Percentiles rank a stretch among this genome's conserved stretches.
Conservation (phyloP, 2,888 invertebrate species). For the Steromphala cineraria region DNA sequence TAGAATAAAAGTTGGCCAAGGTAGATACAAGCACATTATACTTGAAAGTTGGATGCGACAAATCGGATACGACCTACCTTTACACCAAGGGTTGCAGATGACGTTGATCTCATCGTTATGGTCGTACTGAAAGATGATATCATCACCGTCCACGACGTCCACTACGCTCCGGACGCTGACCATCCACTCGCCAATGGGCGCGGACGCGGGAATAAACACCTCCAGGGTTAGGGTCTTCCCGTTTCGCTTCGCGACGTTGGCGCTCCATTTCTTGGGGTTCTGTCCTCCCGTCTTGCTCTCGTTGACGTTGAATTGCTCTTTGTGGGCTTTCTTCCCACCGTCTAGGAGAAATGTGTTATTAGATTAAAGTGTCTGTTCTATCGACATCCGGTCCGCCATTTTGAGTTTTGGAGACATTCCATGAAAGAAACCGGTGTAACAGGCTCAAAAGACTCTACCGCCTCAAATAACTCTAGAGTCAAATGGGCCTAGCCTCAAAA, state of each 20-base stretch:
- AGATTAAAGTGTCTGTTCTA: no score
- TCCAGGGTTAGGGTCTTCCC: constrained; percentile 31
- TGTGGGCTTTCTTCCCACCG: constrained; percentile 4
- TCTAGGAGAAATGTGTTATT: background rate
- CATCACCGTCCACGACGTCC: constrained; percentile 13
- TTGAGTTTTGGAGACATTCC: no score
- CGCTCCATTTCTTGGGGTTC: constrained; percentile 48
- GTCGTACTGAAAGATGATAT: constrained; percentile 33
- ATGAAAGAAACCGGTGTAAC: no score
- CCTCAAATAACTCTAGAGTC: no score
- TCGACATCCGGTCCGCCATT: no score
- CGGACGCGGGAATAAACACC: constrained; percentile 44
- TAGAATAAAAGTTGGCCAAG: no score
- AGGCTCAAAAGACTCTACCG: no score
- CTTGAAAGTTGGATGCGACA: no score
- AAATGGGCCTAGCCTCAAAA: no score
- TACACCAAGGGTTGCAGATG: constrained; percentile 82
- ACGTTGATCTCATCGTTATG: constrained; percentile 79
- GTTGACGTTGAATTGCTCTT: constrained; percentile 31
- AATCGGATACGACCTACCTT: background rate
- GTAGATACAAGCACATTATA: no score
- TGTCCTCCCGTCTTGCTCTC: constrained; percentile 26
- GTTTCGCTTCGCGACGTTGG: constrained; percentile 26
- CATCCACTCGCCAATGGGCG: constrained; percentile 53
- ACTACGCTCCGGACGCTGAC: constrained; percentile 42